Base-by-base conservation (phyloP, 2,797 vertebrate species). In the Manis crassicaudata region DNA sequence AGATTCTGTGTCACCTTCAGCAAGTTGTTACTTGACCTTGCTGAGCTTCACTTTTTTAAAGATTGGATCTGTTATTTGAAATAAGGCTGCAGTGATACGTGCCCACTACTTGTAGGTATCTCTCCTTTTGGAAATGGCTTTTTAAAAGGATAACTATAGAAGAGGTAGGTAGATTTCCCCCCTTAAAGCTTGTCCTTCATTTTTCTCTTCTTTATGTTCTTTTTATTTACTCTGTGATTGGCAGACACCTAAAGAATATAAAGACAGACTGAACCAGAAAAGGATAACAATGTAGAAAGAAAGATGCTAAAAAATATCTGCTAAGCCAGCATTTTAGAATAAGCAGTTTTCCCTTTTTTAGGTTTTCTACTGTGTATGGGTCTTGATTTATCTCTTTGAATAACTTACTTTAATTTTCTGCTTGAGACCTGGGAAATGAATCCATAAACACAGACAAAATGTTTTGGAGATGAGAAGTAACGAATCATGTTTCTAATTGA, bases 401-500 rank as follows among this genome's bases (percentile, higher is more conserved):
- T 84, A 76, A 82, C 58, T 88, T 52, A 94, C 92, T 92, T 95
- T 83, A 91, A 84, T 56, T 96, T 73, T 17, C 60, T 86, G 9
- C 92, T 84, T 81, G 81, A 93, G 72, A 81, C 82, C 62, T 96
- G 54, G 43, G 80, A 92, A 84, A 63, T 89, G 25, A 94, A 85
- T 88, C 90, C 23, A 68, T 92, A 67, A 89, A 72, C 80, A 76
- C 35, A 62, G 17, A 95, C 83, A 76, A 79, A 86, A 80, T 90
- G 76, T 95, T 94, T 92, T 94, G 40, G 94, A 96, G 82, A 67
- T 86, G 82, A 87, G 86, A 92, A 94, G 21, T 58, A 32, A 32
- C 35, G 88, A 91, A 23, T 96, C n/a, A 0, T 94, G 40, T 95
- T 96, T 95, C 95, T 97, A 83, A 95, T 73, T 87, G 95, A 94